Evolutionary conservation across 2,797 vertebrate genomes (phyloP).

Genomic region (Eulemur albifrons): DNA sequence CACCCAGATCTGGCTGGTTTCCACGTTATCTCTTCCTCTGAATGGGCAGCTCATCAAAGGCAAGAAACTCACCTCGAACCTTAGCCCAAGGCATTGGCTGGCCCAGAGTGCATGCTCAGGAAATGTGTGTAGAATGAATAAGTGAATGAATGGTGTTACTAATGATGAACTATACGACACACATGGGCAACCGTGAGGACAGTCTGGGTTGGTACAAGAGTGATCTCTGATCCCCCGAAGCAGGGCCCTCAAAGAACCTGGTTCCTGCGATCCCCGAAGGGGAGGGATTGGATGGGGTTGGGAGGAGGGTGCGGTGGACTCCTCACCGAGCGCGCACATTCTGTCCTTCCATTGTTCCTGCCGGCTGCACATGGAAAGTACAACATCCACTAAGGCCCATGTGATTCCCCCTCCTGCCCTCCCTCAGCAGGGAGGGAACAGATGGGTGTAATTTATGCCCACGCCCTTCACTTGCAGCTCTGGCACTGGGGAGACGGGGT

Average conservation of each 20-base stretch:
- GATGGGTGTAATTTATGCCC: constrained; percentile 80
- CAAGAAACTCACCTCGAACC: not conserved
- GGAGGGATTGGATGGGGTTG: not conserved
- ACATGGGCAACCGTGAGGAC: not conserved
- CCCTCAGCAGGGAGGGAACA: constrained; percentile 72
- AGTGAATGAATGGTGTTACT: not conserved
- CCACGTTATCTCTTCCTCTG: not conserved
- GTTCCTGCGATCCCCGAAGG: not conserved
- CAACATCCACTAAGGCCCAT: constrained; percentile 50
- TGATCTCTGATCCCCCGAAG: not conserved
- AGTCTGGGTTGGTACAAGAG: not conserved
- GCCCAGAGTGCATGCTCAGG: not conserved
- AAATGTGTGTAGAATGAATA: not conserved
- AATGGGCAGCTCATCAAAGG: not conserved
- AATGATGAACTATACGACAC: not conserved
- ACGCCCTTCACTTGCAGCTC: constrained; percentile 60
- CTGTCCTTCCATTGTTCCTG: constrained; percentile 68
- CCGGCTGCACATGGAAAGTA: constrained; percentile 47
- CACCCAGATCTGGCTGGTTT: not conserved
- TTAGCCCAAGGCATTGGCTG: not conserved
- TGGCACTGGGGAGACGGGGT: constrained; percentile 60
- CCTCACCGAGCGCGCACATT: constrained; percentile 27
- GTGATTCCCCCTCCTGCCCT: constrained; percentile 46
- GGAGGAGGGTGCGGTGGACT: constrained; percentile 38
- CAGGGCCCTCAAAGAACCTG: not conserved